These are phyloP conservation scores for Calameuta idolon DNA, from an alignment of 2,888 invertebrate genomes.

Conservation along the genomic window DNA sequence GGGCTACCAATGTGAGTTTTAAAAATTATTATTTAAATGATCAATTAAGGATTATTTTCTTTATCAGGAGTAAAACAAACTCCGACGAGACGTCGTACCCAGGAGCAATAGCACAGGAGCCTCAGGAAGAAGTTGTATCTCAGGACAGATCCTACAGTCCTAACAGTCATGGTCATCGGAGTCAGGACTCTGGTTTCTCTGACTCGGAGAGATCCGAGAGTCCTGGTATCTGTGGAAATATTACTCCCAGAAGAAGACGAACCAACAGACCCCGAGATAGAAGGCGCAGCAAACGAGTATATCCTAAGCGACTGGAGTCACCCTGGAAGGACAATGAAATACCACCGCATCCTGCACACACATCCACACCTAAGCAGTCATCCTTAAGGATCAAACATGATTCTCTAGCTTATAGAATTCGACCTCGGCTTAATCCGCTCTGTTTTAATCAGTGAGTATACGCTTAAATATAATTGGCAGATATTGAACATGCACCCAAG, in stretches of 20 bases:
- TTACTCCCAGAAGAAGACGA: constrained; percentile 28
- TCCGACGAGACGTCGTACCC: neutral
- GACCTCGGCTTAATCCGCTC: neutral
- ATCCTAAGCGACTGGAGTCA: constrained; percentile 30
- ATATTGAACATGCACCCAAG: neutral
- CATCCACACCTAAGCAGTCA: constrained; percentile 55
- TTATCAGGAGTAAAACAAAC: neutral
- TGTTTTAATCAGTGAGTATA: neutral
- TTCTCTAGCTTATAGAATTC: neutral
- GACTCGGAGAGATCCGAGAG: constrained; percentile 77
- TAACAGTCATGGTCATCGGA: constrained; percentile 68
- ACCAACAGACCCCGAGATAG: constrained; percentile 24
- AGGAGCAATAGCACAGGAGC: neutral
- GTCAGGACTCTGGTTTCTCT: constrained; percentile 85
- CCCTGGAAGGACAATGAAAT: constrained; percentile 37
- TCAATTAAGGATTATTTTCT: neutral
- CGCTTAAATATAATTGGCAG: neutral
- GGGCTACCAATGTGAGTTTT: neutral
- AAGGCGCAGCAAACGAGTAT: constrained; percentile 23
- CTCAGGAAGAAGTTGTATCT: neutral
- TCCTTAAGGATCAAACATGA: neutral
- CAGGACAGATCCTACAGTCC: constrained; percentile 39
- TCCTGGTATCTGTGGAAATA: constrained; percentile 39
- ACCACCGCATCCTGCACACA: constrained; percentile 48
- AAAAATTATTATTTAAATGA: neutral